phyloP scores from a whole-genome alignment of 2,888 invertebrate genomes.

The Lithophane semibrunnea region DNA sequence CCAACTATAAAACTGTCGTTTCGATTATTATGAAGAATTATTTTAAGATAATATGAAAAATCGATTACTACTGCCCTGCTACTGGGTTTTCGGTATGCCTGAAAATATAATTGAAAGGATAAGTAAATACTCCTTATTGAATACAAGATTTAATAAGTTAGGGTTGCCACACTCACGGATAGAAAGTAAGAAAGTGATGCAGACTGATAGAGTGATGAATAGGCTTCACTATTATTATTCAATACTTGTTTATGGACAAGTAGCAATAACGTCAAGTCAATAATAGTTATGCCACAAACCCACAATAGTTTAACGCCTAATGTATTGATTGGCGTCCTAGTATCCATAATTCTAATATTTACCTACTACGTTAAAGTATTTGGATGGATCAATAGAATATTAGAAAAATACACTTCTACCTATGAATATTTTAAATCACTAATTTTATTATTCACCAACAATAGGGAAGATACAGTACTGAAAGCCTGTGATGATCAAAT shows the following conservation, averaged over 20 bases:
- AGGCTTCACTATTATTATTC: slow-evolving; percentile 34
- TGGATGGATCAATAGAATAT: not conserved
- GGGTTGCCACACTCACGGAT: slow-evolving; percentile 13
- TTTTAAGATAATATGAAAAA: slow-evolving; percentile 64
- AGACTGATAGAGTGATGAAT: slow-evolving; percentile 32
- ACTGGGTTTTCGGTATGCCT: not conserved
- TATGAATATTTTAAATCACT: too few relatives aligned
- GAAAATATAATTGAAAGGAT: not conserved
- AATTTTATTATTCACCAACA: not conserved
- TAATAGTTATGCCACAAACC: not conserved
- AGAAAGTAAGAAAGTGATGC: slow-evolving; percentile 45
- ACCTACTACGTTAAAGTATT: not conserved
- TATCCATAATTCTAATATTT: not conserved
- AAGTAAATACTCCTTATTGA: not conserved
- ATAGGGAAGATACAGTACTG: not conserved
- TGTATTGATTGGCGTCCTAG: slow-evolving; percentile 11
- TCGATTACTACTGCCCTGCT: slow-evolving; percentile 43
- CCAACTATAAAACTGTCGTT: slow-evolving; percentile 84
- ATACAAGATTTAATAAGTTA: slow-evolving; percentile 1
- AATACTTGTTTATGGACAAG: slow-evolving; percentile 31
- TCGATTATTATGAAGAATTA: slow-evolving; percentile 79
- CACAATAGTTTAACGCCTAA: slow-evolving; percentile 3
- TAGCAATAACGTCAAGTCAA: slow-evolving; percentile 17
- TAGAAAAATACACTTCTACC: not conserved
- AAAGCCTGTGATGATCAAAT: not conserved